Evolutionary conservation across 2,888 invertebrate genomes (phyloP).

Genomic region (Pristionchus fissidentatus): DNA sequence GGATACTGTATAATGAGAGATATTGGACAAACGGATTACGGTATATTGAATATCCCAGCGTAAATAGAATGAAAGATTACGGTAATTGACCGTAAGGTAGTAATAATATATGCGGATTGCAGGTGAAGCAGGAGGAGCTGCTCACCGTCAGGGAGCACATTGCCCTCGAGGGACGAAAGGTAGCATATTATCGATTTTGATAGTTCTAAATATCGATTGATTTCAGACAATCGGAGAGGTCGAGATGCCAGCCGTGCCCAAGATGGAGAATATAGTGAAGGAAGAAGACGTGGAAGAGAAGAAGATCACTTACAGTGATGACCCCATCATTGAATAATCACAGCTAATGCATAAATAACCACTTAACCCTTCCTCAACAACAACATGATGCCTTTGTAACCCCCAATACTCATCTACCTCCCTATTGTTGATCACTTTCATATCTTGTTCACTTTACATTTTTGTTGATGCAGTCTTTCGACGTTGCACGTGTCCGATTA

Average conservation of each 20-base stretch:
- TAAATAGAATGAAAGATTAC: too few relatives aligned
- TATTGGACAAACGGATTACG: not conserved
- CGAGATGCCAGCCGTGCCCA: not conserved
- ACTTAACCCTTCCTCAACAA: too few relatives aligned
- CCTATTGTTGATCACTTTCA: too few relatives aligned
- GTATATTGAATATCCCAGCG: not conserved
- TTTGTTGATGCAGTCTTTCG: too few relatives aligned
- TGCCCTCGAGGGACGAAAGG: conserved; percentile 14
- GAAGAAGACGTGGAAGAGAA: not conserved
- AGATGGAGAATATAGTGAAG: not conserved
- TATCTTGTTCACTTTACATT: too few relatives aligned
- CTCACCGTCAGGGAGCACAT: conserved; percentile 38
- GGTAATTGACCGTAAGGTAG: not conserved
- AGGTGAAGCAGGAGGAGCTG: conserved; percentile 45
- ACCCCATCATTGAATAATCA: too few relatives aligned
- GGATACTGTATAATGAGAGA: not conserved
- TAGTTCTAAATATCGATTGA: not conserved
- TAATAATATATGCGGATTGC: not conserved
- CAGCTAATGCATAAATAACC: too few relatives aligned
- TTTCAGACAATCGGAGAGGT: not conserved
- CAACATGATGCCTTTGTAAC: too few relatives aligned
- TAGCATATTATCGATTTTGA: not conserved
- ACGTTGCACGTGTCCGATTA: too few relatives aligned
- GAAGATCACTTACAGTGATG: too few relatives aligned
- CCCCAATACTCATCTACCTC: too few relatives aligned